Percentiles rank a stretch among this genome's conserved stretches.
Evolutionary conservation across 2,113 vertebrate species (phyloP).

Genomic region (Ceratotherium simum): DNA sequence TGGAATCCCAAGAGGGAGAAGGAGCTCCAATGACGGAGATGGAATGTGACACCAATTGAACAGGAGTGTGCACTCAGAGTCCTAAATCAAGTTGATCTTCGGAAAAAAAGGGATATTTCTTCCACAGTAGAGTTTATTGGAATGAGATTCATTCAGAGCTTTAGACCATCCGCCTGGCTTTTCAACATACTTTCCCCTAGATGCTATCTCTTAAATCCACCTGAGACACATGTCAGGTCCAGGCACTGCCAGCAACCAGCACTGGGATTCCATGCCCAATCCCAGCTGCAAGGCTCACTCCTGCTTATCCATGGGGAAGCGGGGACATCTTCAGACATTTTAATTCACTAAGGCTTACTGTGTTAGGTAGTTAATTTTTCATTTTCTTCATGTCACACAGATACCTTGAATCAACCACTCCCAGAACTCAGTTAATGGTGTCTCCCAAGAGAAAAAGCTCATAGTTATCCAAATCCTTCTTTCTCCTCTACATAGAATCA

Average conservation of each 20-base stretch:
- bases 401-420: neutral
- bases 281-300: neutral
- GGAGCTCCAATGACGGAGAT: neutral
- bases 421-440: neutral
- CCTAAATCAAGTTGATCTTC: neutral
- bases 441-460: neutral
- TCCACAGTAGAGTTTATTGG: neutral
- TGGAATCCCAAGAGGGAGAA: neutral
- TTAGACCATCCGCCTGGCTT: neutral
- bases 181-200: neutral
- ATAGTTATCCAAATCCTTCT: neutral
- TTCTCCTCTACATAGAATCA: neutral
- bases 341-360: neutral
- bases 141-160: neutral
- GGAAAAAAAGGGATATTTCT: neutral
- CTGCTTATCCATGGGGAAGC: neutral
- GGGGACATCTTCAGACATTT: neutral
- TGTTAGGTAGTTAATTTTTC: neutral
- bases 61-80: neutral
- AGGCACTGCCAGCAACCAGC: neutral
- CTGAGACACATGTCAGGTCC: neutral
- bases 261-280: fast-evolving
- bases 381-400: neutral
- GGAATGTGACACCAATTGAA: neutral
- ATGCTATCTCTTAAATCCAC: neutral